Percentiles rank a stretch among this genome's conserved stretches.
phyloP scores from a whole-genome alignment of 2,797 vertebrate species.

The Gephyroberyx darwinii region DNA sequence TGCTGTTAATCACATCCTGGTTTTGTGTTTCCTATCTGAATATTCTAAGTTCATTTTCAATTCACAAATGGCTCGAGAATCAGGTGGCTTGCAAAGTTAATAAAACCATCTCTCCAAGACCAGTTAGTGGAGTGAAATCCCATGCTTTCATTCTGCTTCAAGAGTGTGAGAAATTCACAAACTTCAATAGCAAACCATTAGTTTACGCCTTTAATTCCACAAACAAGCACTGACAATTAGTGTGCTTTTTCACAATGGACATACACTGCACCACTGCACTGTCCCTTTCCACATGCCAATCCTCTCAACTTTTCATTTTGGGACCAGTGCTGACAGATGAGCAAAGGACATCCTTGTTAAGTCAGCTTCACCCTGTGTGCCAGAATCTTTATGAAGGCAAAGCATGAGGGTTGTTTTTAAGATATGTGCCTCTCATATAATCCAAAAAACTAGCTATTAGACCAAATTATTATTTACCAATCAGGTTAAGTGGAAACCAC shows the following conservation, averaged over 20 bases:
- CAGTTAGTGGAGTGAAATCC: conserved; percentile 12
- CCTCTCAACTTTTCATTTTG: conserved; percentile 9
- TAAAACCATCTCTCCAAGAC: conserved; percentile 2
- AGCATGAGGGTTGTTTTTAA: background rate
- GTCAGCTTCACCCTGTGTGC: background rate
- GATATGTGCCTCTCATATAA: background rate
- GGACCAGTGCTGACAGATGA: conserved; percentile 6
- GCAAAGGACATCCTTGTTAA: conserved; percentile 8
- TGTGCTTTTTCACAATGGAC: background rate
- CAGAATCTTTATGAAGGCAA: conserved; percentile 2
- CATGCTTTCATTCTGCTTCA: conserved; percentile 19
- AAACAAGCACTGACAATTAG: conserved; percentile 26
- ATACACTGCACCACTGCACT: background rate
- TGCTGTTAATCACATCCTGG: too few relatives aligned
- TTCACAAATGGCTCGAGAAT: background rate
- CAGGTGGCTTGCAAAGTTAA: background rate
- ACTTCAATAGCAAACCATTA: conserved; percentile 17
- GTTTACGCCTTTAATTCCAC: background rate
- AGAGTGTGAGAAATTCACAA: background rate
- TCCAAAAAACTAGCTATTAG: background rate
- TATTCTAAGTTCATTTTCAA: background rate
- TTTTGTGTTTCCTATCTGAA: too few relatives aligned
- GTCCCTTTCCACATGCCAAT: conserved; percentile 23
- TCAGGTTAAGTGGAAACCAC: conserved; percentile 33
- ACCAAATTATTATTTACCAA: conserved; percentile 5